A percentile compares a stretch with the other conserved stretches of the same genome.
These are phyloP conservation scores for Bolborhynchus lineola DNA, from an alignment of 2,113 vertebrate genomes.

Conservation along the genomic window DNA sequence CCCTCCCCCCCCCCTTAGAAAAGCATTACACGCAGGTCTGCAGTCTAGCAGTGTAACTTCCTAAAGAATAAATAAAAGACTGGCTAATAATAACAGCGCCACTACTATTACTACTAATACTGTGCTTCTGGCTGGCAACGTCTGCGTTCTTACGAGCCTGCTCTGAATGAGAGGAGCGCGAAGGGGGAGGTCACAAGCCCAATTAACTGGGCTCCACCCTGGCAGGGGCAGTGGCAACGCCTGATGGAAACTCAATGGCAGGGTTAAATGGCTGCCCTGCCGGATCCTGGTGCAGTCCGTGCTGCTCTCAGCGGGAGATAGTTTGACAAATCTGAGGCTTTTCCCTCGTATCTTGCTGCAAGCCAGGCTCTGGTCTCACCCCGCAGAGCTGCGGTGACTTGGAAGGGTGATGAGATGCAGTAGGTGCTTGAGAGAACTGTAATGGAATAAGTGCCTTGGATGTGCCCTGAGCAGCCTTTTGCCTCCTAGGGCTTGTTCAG, in stretches of 20 bases:
- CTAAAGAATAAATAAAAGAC: constrained; percentile 42
- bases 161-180: neutral
- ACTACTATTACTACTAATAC: constrained; percentile 16
- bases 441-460: neutral
- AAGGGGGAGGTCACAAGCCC: neutral
- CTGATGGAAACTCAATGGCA: neutral
- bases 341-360: neutral
- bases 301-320: neutral
- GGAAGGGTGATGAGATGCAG: neutral
- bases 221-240: neutral
- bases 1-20: neutral
- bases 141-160: neutral
- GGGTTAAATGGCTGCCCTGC: neutral
- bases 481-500: neutral
- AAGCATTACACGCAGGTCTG: constrained; percentile 26
- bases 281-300: rapidly evolving
- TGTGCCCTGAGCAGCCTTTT: neutral
- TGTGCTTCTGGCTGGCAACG: neutral
- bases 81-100: constrained; percentile 54
- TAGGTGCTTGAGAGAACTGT: neutral
- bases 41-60: constrained; percentile 22
- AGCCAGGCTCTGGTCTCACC: neutral
- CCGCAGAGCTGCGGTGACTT: neutral
- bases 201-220: neutral
- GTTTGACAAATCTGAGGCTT: neutral